Evolutionary conservation across 2,888 invertebrate genomes (phyloP).

Genomic region (Archaeoteleia sp.): DNA sequence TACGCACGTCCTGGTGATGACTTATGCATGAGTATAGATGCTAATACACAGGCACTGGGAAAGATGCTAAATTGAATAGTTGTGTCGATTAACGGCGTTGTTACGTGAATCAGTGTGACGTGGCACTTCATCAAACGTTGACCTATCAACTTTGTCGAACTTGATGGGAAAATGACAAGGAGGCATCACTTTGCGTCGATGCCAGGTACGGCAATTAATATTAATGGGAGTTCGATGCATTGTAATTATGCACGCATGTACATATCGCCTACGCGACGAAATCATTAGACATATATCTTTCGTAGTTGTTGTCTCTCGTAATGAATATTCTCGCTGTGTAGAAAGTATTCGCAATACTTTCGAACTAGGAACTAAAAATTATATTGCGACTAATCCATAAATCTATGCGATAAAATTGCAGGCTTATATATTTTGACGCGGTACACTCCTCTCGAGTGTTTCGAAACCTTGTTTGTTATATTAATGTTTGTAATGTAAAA

Average conservation of each 20-base stretch:
- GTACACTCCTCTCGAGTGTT: too few species aligned
- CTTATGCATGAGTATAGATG: slow-evolving; percentile 20
- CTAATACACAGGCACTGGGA: slow-evolving; percentile 58
- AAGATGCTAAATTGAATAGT: slow-evolving; percentile 61
- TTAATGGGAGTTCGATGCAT: slow-evolving; percentile 29
- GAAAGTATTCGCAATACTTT: slow-evolving; percentile 14
- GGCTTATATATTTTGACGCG: too few species aligned
- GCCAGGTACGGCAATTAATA: slow-evolving; percentile 14
- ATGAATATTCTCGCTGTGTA: slow-evolving; percentile 28
- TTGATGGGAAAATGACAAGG: slow-evolving; percentile 32
- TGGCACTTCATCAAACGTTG: slow-evolving; percentile 52
- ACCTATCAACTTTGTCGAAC: slow-evolving; percentile 51
- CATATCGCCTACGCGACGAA: slow-evolving; percentile 27
- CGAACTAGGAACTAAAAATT: slow-evolving; percentile 10
- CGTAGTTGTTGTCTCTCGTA: slow-evolving; percentile 26
- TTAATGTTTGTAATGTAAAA: too few species aligned
- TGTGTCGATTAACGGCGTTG: slow-evolving; percentile 55
- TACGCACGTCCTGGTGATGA: slow-evolving; percentile 51
- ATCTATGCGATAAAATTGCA: too few species aligned
- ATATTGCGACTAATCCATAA: slow-evolving; percentile 18
- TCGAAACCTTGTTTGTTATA: too few species aligned
- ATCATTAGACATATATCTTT: slow-evolving; percentile 33
- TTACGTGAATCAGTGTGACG: slow-evolving; percentile 39
- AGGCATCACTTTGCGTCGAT: slow-evolving; percentile 4
- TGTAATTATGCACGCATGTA: slow-evolving; percentile 36